Base-by-base conservation (phyloP, 2,113 vertebrate species). In the Sander vitreus region DNA sequence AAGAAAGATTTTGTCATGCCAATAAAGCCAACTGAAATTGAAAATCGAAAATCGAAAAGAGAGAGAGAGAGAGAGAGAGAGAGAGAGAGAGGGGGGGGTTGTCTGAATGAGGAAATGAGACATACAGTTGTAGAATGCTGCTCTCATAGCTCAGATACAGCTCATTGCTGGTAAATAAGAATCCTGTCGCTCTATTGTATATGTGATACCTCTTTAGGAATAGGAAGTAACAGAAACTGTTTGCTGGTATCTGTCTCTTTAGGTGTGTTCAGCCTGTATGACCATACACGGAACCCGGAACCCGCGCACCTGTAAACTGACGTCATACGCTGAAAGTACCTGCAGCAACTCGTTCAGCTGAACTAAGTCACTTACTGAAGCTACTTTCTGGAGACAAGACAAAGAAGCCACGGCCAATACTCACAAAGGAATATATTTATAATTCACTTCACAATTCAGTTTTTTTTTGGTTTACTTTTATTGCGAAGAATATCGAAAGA, bases 321-420 rank as follows among this genome's bases (percentile, higher is more conserved):
- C 92, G 94, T 94, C 94, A 95, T 15, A 13, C 10, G 12, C 55
- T 45, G 84, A 91, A 76, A 91, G 68, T 93, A 95, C 94, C 94
- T 95, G 93, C 75, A 62, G 79, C 4, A 21, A 39, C 78, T 82
- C 50, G 83, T 81, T 81, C 70, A 21, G 77, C 80, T 65, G 33
- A 73, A 27, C 1, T 13, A 30, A 13, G 0, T 83, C 76, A 84
- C 47, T 60, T 0, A 25, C 47, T 11, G 63, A 74, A 87, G 85
- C 69, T 25, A 53, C 53, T 9, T 13, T 1, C 6, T 51, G 30
- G 63, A 39, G 54, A 23, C 2, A 8, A 2, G 73, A 62, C 64
- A 55, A 59, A 66, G 36, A 68, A 2, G 25, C 0, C 0, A 7
- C 50, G 18, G 19, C 25, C 53, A 48, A 1, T 12, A 16, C 1